Conservation (phyloP, 1,140 invertebrate genomes). For the Ostrea denselamellosa region DNA sequence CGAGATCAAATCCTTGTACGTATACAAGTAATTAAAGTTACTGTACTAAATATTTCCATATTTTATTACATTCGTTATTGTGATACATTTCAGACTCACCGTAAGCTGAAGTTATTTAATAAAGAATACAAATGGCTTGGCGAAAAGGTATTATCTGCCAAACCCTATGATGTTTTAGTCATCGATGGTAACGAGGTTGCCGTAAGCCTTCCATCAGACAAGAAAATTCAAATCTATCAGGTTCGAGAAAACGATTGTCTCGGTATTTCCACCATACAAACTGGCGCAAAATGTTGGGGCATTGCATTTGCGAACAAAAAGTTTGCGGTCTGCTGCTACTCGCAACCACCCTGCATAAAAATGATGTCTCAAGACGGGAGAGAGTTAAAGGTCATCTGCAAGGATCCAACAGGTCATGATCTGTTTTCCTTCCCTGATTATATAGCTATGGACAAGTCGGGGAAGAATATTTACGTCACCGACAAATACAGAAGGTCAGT, state of each 20-base stretch:
- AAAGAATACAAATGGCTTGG: conserved; percentile 59
- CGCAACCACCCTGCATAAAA: conserved; percentile 57
- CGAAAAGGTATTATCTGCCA: conserved; percentile 58
- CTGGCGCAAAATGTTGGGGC: conserved; percentile 61
- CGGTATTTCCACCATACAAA: conserved; percentile 57
- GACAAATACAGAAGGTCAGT: conserved; percentile 58
- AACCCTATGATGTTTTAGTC: conserved; percentile 55
- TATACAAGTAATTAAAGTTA: too few species aligned
- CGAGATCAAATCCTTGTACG: too few species aligned
- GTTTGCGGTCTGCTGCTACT: conserved; percentile 60
- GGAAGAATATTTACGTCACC: conserved; percentile 57
- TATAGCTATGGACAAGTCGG: conserved; percentile 57
- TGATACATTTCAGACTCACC: conserved; percentile 46
- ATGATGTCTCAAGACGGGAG: conserved; percentile 61
- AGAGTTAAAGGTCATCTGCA: conserved; percentile 57
- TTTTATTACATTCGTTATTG: neutral
- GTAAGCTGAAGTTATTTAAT: conserved; percentile 58
- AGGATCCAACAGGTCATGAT: conserved; percentile 57
- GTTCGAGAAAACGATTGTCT: conserved; percentile 56
- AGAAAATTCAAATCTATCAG: conserved; percentile 55
- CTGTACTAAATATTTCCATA: too few species aligned
- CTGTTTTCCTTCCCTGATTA: conserved; percentile 62
- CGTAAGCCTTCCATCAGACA: conserved; percentile 58
- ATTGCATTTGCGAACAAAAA: conserved; percentile 58
- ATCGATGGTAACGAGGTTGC: conserved; percentile 56